Conservation (phyloP, 2,888 invertebrate genomes). For the Drosophila helvetica region DNA sequence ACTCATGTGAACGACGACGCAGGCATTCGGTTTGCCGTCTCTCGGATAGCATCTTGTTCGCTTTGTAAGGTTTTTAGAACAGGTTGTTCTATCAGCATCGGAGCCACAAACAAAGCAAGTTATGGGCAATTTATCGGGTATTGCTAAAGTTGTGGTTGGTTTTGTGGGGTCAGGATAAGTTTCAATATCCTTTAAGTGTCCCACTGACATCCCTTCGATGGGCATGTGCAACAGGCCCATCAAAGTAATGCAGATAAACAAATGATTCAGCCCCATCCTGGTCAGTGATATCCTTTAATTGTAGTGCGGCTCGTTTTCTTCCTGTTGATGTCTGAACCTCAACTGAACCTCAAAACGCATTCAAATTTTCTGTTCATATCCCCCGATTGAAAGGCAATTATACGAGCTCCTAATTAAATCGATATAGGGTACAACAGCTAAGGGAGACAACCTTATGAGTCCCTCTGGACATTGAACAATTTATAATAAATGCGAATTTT, state of each 20-base stretch:
- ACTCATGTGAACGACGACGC: not conserved
- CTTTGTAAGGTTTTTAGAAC: not conserved
- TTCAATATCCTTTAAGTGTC: not conserved
- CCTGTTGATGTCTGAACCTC: not conserved
- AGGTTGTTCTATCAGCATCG: not conserved
- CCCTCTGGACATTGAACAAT: not conserved
- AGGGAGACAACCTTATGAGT: not conserved
- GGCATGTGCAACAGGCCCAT: not conserved
- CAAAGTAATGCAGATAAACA: not conserved
- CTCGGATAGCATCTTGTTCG: not conserved
- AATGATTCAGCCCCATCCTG: not conserved
- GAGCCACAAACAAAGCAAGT: not conserved
- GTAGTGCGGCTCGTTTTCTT: not conserved
- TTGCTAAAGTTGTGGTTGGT: not conserved
- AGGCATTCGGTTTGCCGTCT: not conserved
- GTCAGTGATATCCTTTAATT: not conserved
- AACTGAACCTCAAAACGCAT: not conserved
- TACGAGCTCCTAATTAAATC: not conserved
- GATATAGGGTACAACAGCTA: not conserved
- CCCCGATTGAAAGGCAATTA: not conserved
- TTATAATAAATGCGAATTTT: not conserved
- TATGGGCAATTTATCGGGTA: not conserved
- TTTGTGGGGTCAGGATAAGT: not conserved
- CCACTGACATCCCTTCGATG: not conserved
- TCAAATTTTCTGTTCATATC: not conserved